Evolutionary conservation across 2,888 invertebrate species (phyloP).

Genomic region (Notodromas monacha): DNA sequence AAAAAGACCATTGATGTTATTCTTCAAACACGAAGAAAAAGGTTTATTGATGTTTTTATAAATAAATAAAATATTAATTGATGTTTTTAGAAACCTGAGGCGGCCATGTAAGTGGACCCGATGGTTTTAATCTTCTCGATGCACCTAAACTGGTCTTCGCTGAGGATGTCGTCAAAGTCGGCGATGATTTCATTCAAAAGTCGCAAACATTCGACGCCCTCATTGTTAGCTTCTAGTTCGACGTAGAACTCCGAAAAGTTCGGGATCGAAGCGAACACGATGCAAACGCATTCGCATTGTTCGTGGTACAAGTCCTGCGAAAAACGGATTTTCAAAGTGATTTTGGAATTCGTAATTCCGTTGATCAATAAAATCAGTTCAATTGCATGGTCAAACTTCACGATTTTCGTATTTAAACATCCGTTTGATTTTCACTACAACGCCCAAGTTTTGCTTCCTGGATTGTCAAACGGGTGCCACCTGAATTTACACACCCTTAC

Average conservation of each 20-base stretch:
- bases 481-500: too few species aligned
- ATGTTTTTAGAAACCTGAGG: constrained; percentile 54
- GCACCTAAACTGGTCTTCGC: constrained; percentile 47
- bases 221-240: constrained; percentile 48
- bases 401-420: too few species aligned
- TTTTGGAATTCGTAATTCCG: constrained; percentile 1
- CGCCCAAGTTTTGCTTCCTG: too few species aligned
- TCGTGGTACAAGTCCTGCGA: constrained; percentile 64
- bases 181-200: constrained; percentile 68
- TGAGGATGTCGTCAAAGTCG: constrained; percentile 63
- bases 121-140: constrained; percentile 81
- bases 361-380: too few species aligned
- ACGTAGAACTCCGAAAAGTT: constrained; percentile 40
- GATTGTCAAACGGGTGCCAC: too few species aligned
- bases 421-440: too few species aligned
- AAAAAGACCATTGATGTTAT: too few species aligned
- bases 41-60: neutral
- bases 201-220: constrained; percentile 49
- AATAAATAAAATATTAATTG: constrained; percentile 5
- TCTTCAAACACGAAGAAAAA: constrained; percentile 1
- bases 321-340: constrained; percentile 31
- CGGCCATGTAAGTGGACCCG: constrained; percentile 73
- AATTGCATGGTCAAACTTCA: too few species aligned
- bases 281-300: constrained; percentile 59
- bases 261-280: constrained; percentile 65